Evolutionary conservation across 2,797 vertebrate genomes (phyloP), one percentile per base, ranked within the genome.

Genomic region (Acanthurus lineatus): DNA sequence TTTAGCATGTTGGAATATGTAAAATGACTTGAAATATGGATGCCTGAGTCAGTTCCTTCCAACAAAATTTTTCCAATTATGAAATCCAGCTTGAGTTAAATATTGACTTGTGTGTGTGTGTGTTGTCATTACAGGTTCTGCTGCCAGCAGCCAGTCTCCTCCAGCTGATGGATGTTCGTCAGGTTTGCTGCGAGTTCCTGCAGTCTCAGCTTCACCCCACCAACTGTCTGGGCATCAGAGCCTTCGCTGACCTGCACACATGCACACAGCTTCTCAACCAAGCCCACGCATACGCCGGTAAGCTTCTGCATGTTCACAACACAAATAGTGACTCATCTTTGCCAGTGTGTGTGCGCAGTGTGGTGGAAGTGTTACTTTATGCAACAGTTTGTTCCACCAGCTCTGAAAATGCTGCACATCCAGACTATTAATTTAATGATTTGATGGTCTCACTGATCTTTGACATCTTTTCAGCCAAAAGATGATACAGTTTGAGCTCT

Each of bases 101-200:
- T 32, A 32, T 4, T 32, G 28, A 32, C 28, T 32, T 56, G 7
- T 51, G 5, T 74, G 25, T 66, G 53, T 45, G 5, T 74, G 32
- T 63, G 58, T 60, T 16, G 4, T 73, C 19, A 15, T 10, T 28
- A 16, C 88, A 99, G 98, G 97, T 99, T 57, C 93, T 99, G 79
- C 91, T 99, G 71, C 97, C 97, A 12, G 97, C 98, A 69, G 97
- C 97, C 72, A 97, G 98, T 48, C 95, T 99, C 83, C 92, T 99
- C 72, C 97, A 99, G 88, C 74, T 99, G 89, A 97, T 97, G 97
- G 98, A 98, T 2, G 98, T 99, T 3, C 95, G 97, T 25, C 97
- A 97, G 88, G 96, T 97, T 82, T 99, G 97, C 83, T 99, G 98
- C 47, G 97, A 99, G 88, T 99, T 99, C 87, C 95, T 99, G n/a